phyloP scores from a whole-genome alignment of 1,140 invertebrate genomes.

The Adelges cooleyi region DNA sequence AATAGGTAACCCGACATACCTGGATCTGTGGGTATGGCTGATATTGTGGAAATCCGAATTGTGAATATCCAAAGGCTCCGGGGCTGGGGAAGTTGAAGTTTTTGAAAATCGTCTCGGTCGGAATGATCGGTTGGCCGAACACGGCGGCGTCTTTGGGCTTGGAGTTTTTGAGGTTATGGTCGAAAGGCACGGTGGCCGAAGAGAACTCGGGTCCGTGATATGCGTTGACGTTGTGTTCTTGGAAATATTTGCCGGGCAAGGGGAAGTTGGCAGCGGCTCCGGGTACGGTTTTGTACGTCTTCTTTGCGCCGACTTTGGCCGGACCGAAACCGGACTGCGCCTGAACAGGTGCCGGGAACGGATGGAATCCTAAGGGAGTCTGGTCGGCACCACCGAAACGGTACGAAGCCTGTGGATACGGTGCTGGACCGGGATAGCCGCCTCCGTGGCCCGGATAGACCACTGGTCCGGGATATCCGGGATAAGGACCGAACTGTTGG shows the following conservation, averaged over 20 bases:
- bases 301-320: neutral
- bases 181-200: neutral
- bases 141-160: neutral
- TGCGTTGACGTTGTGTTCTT: conserved; percentile 3
- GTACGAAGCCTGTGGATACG: neutral
- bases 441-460: neutral
- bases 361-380: neutral
- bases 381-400: neutral
- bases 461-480: neutral
- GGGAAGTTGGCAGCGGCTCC: neutral
- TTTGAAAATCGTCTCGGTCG: neutral
- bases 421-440: neutral
- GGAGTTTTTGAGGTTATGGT: neutral
- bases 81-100: too few species aligned
- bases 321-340: neutral
- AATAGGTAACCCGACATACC: too few species aligned
- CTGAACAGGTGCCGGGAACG: neutral
- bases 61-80: too few species aligned
- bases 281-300: neutral
- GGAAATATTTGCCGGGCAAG: neutral
- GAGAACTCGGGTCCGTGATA: neutral
- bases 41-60: too few species aligned
- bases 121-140: neutral
- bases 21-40: too few species aligned
- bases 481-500: conserved; percentile 5